Base-by-base conservation (phyloP, 2,888 invertebrate genomes). In the Amblyteles armatorius region DNA sequence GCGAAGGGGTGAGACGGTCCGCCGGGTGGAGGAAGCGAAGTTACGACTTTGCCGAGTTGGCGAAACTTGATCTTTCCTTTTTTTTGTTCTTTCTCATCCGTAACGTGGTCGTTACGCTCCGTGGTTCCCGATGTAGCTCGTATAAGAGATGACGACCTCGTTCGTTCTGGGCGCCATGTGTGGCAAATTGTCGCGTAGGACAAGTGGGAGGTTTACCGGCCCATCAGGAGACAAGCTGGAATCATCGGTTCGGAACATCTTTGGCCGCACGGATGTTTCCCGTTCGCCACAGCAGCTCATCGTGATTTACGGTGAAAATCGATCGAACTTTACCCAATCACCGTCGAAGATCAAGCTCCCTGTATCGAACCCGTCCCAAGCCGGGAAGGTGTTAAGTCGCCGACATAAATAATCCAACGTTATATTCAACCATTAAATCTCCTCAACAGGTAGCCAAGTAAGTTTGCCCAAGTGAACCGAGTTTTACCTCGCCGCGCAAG, bases 361-460 rank as follows among this genome's bases (percentile, higher is more conserved):
- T 26, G 19, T 52, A 60, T 29, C 29, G 33, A 63, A 29, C 2
- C 33, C 29, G 13, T 33, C 4, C 29, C 33, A 5, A 29, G 33
- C n/a, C 16, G 5, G 2, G 7, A n/a, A 63, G 16, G n/a, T 33
- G n/a, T 29, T 63, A 4, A 29, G 16, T 29, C 11, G 60, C 1
- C 13, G 60, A 33, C 60, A 33, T 33, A 16, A 63, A 52, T 19
- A 22, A 22, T n/a, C 5, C 55, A 19, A 22, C 19, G 33, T 57
- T 55, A 57, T 57, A 16, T 57, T n/a, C 36, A 36, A 40, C 9
- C 55, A 22, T 55, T 55, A 72, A 72, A 57, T 40, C 22, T 50
- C 55, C 22, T 55, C 72, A 72, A 72, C 72, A 36, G 72, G 72
- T 72, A 72, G 72, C 19, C 36, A 36, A 55, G 36, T 16, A 36